These are phyloP conservation scores for Nemapogon koenigi DNA, from an alignment of 2,888 invertebrate genomes.

Conservation along the genomic window DNA sequence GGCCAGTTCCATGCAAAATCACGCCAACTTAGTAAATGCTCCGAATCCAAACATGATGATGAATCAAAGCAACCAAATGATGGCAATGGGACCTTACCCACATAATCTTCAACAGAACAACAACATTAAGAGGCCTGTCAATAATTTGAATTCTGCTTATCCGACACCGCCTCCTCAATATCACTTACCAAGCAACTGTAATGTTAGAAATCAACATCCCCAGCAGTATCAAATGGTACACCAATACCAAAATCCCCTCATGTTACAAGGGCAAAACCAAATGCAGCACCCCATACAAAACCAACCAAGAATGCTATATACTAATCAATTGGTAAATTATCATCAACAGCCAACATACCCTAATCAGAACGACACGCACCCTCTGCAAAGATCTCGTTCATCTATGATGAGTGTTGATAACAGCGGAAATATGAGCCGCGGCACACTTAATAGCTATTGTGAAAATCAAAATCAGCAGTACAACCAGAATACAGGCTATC, in stretches of 20 bases:
- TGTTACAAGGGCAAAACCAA: conserved; percentile 45
- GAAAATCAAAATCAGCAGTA: conserved; percentile 38
- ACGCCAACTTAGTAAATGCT: conserved; percentile 28
- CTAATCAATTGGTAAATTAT: conserved; percentile 42
- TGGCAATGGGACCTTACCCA: conserved; percentile 22
- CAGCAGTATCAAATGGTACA: conserved; percentile 40
- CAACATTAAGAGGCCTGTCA: conserved; percentile 36
- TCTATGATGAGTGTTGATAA: conserved; percentile 57
- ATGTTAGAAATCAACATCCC: conserved; percentile 13
- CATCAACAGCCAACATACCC: conserved; percentile 36
- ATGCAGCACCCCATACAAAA: conserved; percentile 33
- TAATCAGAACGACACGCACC: conserved; percentile 44
- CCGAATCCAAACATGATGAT: conserved; percentile 31
- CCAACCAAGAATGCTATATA: conserved; percentile 32
- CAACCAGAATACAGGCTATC: conserved; percentile 44
- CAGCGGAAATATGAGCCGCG: conserved; percentile 46
- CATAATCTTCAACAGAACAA: conserved; percentile 34
- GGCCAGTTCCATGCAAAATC: conserved; percentile 54
- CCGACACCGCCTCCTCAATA: conserved; percentile 25
- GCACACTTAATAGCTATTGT: conserved; percentile 43
- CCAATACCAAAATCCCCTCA: conserved; percentile 45
- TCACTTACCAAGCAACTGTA: conserved; percentile 17
- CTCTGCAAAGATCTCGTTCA: conserved; percentile 50
- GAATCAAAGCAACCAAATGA: conserved; percentile 28
- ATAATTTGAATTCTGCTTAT: conserved; percentile 36